Conservation (phyloP, 2,888 invertebrate species). For the Lucinisca nassula region DNA sequence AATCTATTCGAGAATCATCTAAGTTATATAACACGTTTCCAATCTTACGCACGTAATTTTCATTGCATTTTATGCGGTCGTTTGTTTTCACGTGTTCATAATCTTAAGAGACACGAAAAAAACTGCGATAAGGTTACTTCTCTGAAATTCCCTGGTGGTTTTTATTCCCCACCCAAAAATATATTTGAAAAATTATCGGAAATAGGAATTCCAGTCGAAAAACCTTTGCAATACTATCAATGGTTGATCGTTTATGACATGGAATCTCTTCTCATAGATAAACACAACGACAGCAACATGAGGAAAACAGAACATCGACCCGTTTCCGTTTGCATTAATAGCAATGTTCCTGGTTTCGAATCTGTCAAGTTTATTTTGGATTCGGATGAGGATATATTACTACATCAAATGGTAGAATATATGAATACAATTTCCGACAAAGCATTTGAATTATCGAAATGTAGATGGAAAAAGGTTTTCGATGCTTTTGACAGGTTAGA, state of each 20-base stretch:
- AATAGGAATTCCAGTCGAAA: constrained; percentile 8
- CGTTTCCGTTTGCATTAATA: constrained; percentile 33
- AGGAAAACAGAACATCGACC: constrained; percentile 20
- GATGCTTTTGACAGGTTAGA: neutral
- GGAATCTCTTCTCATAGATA: neutral
- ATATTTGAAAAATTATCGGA: constrained; percentile 46
- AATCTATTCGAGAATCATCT: constrained; percentile 36
- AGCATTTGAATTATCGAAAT: neutral
- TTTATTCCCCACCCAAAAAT: constrained; percentile 3
- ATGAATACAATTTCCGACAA: constrained; percentile 8
- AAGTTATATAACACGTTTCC: constrained; percentile 17
- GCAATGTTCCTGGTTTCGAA: constrained; percentile 33
- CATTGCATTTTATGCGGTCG: constrained; percentile 11
- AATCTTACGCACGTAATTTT: neutral
- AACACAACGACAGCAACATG: neutral
- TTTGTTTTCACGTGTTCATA: neutral
- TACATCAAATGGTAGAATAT: constrained; percentile 20
- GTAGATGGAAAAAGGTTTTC: constrained; percentile 18
- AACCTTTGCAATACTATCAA: neutral
- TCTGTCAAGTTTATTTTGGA: constrained; percentile 23
- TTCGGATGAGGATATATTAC: neutral
- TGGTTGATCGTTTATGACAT: constrained; percentile 49
- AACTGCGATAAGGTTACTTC: constrained; percentile 8
- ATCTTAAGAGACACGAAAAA: constrained; percentile 1
- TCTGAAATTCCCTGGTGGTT: constrained; percentile 41